phyloP scores from a whole-genome alignment of 92 coral and sea anemone species.

The Heliopora coerulea region DNA sequence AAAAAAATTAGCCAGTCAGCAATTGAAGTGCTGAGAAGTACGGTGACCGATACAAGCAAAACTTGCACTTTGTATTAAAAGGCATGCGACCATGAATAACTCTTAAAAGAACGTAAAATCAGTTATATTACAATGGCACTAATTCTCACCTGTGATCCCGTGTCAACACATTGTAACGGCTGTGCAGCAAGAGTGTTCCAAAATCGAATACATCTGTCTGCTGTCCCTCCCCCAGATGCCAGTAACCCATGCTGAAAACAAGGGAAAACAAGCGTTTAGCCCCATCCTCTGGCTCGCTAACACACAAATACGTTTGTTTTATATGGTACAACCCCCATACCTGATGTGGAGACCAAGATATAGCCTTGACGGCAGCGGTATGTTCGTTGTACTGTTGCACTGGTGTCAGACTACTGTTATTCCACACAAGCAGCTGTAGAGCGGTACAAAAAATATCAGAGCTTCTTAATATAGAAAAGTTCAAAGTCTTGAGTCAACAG shows the following conservation, averaged over 20 bases:
- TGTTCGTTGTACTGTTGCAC: slow-evolving; percentile 96
- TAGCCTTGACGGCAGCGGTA: slow-evolving; percentile 98
- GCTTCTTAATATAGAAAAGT: no score
- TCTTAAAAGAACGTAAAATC: no score
- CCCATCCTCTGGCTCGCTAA: not conserved
- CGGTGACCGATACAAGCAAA: no score
- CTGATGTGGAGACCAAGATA: slow-evolving; percentile 99
- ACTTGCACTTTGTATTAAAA: no score
- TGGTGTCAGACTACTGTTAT: slow-evolving; percentile 67
- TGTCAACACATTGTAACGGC: slow-evolving; percentile 95
- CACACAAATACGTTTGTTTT: not conserved
- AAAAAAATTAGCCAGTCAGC: no score
- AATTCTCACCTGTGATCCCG: slow-evolving; percentile 98
- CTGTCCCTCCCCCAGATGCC: slow-evolving; percentile 99
- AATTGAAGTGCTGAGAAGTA: no score
- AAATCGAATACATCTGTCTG: slow-evolving; percentile 90
- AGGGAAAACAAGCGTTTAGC: not conserved
- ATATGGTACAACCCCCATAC: slow-evolving; percentile 31
- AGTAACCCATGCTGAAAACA: slow-evolving; percentile 80
- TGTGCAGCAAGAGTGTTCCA: slow-evolving; percentile 97
- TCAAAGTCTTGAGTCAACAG: no score
- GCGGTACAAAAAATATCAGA: no score
- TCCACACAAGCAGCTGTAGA: slow-evolving; percentile 72
- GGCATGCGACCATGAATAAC: no score
- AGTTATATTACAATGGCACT: no score